These are phyloP conservation scores for Choloepus didactylus DNA, from an alignment of 2,797 vertebrate genomes.

Conservation along the genomic window DNA sequence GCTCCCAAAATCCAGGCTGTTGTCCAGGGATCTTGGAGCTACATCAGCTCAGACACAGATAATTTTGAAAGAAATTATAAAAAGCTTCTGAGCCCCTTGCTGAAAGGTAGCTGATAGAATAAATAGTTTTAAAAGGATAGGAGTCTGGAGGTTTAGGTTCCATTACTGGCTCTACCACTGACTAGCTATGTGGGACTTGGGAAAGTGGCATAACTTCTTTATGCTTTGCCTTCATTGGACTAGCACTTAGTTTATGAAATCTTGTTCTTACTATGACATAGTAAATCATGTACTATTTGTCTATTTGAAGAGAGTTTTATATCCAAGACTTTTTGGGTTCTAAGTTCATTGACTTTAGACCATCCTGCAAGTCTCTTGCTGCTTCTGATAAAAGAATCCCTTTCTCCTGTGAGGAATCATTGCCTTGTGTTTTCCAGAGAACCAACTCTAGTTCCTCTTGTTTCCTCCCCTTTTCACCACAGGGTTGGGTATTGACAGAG, in stretches of 20 bases:
- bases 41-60: not conserved
- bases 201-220: not conserved
- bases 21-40: not conserved
- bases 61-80: slow-evolving; percentile 32
- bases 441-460: not conserved
- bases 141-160: not conserved
- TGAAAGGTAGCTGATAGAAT: slow-evolving; percentile 3
- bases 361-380: not conserved
- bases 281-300: not conserved
- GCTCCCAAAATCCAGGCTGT: not conserved
- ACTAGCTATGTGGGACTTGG: not conserved
- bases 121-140: not conserved
- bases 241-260: not conserved
- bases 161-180: not conserved
- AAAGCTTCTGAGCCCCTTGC: not conserved
- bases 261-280: not conserved
- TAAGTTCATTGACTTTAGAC: not conserved
- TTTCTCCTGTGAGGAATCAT: not conserved
- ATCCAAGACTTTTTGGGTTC: not conserved
- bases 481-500: not conserved
- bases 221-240: not conserved
- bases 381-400: not conserved
- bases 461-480: not conserved
- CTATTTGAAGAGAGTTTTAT: not conserved
- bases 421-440: not conserved